Evolutionary conservation across 2,797 vertebrate species (phyloP), one percentile per base, ranked within the genome.

Genomic region (Melanotaenia maccullochi): DNA sequence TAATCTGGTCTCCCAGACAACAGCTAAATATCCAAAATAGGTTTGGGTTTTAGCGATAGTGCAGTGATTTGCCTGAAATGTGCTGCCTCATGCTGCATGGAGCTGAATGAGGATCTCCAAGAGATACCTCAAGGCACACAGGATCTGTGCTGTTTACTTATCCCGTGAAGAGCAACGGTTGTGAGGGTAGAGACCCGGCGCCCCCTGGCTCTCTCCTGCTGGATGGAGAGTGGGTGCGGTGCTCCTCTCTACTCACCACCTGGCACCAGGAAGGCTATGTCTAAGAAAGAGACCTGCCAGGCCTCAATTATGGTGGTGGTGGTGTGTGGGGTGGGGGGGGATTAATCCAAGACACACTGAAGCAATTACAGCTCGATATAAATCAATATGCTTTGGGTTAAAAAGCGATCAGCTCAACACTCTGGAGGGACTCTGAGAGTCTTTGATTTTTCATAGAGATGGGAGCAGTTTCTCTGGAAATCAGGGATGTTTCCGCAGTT

Each of bases 331-430:
- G 89, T 33, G 32, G 4, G 89, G 86, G 91, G 47, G 78, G 89
- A 90, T 90, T 91, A 91, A 92, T 94, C 93, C 93, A 94, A 91
- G 87, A 92, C 94, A 94, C 89, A 91, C 91, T 93, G 94, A 94
- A 95, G 91, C 93, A 94, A 94, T 95, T 94, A 94, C 87, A 89
- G 88, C 75, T 84, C 71, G 84, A 85, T 92, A 94, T 93, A 93
- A 94, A 95, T 94, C 93, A 94, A 93, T 94, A 91, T 89, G 89
- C 89, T 89, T 84, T 69, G 85, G 87, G 87, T 92, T 91, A 87
- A 91, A 87, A 88, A 89, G 89, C 80, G 85, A 92, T 90, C 85
- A 85, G 84, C 79, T 89, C 84, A 89, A 88, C 87, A 91, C 87
- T 87, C 87, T 72, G 83, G 77, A 88, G 80, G 89, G 85, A 89